phyloP scores from a whole-genome alignment of 1,140 invertebrate genomes.

The Agrypnia vestita region DNA sequence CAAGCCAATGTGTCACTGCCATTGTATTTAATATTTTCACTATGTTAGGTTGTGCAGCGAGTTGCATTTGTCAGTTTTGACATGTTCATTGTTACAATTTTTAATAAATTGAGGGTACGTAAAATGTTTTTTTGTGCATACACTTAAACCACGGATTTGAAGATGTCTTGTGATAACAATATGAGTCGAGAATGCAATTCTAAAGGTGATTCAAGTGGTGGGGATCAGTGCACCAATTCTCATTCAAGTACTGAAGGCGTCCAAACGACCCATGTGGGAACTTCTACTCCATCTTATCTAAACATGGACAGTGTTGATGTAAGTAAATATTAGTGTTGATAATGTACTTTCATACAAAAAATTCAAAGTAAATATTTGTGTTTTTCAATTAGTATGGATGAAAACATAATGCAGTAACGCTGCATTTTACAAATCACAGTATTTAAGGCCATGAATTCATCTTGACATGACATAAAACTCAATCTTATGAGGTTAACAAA shows the following conservation, averaged over 20 bases:
- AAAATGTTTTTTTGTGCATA: too few species aligned
- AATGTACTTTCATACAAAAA: neutral
- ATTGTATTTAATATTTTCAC: too few species aligned
- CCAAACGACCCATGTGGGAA: conserved; percentile 65
- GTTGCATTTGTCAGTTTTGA: too few species aligned
- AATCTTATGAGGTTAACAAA: too few species aligned
- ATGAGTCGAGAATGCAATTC: neutral
- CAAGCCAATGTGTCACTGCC: too few species aligned
- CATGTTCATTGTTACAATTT: too few species aligned
- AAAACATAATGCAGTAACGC: neutral
- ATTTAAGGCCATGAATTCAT: too few species aligned
- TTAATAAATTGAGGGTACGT: too few species aligned
- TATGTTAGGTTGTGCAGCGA: too few species aligned
- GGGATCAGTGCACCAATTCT: neutral
- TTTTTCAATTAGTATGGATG: neutral
- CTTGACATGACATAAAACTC: too few species aligned
- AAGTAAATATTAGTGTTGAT: conserved; percentile 59
- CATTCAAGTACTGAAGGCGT: neutral
- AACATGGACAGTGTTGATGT: conserved; percentile 71
- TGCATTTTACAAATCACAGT: too few species aligned
- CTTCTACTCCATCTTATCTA: conserved; percentile 67
- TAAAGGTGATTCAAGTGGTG: neutral
- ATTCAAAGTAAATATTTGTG: neutral
- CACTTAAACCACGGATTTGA: too few species aligned
- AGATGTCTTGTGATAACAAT: neutral